Conservation (phyloP, 2,113 vertebrate genomes). For the Heptranchias perlo region DNA sequence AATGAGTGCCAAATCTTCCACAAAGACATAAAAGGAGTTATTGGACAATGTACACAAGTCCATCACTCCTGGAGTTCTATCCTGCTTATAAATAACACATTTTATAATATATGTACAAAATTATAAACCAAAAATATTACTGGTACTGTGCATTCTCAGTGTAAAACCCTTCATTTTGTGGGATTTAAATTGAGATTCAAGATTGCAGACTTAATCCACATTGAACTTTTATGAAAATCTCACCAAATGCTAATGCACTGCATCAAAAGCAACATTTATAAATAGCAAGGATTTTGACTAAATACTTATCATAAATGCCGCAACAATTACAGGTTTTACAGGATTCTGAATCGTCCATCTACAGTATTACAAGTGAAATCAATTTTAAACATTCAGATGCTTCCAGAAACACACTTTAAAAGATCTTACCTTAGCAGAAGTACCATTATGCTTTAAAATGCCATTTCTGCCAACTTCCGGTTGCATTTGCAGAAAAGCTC, state of each 20-base stretch:
- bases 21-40: neutral
- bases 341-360: neutral
- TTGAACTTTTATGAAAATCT: constrained; percentile 17
- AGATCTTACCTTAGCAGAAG: neutral
- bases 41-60: neutral
- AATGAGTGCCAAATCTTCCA: neutral
- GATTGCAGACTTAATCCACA: neutral
- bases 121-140: neutral
- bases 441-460: constrained; percentile 14
- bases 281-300: neutral
- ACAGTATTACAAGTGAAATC: neutral
- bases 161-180: neutral
- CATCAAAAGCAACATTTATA: neutral
- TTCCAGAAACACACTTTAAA: neutral
- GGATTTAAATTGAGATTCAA: neutral
- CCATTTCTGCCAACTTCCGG: constrained; percentile 7
- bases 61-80: neutral
- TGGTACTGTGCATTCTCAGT: neutral
- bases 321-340: neutral
- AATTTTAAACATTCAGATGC: neutral
- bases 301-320: neutral
- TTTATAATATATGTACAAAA: neutral
- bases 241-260: neutral
- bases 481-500: constrained; percentile 18
- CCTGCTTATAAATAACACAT: neutral